Conservation (phyloP, 2,113 vertebrate genomes). For the Saguinus midas region DNA sequence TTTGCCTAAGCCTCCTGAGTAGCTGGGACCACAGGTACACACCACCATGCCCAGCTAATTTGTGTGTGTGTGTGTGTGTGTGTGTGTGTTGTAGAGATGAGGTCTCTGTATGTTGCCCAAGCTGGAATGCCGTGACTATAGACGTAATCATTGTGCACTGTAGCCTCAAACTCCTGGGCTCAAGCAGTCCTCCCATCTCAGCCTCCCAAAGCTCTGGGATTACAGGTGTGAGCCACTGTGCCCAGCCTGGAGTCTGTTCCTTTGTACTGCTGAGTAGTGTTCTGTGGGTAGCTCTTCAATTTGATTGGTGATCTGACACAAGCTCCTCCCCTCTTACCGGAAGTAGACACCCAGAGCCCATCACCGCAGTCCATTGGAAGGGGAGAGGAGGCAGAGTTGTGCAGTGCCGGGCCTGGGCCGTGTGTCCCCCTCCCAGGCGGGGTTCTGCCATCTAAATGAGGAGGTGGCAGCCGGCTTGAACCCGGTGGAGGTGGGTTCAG, state of each 20-base stretch:
- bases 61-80: not conserved
- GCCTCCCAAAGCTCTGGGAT: not conserved
- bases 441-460: not conserved
- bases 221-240: not conserved
- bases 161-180: not conserved
- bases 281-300: not conserved
- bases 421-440: no score
- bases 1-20: not conserved
- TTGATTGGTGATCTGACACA: not conserved
- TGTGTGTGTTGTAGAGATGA: not conserved
- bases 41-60: not conserved
- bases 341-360: not conserved
- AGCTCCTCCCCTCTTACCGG: not conserved
- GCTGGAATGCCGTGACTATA: not conserved
- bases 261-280: not conserved
- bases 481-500: fast-evolving
- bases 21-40: not conserved
- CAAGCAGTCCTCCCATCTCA: not conserved
- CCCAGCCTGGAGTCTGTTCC: not conserved
- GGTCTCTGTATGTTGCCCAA: not conserved
- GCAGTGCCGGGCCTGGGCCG: no score
- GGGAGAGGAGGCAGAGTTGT: not conserved
- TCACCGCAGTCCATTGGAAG: not conserved
- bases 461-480: not conserved
- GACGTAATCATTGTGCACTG: no score